Percentiles rank a stretch among this genome's conserved stretches.
Conservation (phyloP, 2,888 invertebrate genomes). For the Euphydryas editha region DNA sequence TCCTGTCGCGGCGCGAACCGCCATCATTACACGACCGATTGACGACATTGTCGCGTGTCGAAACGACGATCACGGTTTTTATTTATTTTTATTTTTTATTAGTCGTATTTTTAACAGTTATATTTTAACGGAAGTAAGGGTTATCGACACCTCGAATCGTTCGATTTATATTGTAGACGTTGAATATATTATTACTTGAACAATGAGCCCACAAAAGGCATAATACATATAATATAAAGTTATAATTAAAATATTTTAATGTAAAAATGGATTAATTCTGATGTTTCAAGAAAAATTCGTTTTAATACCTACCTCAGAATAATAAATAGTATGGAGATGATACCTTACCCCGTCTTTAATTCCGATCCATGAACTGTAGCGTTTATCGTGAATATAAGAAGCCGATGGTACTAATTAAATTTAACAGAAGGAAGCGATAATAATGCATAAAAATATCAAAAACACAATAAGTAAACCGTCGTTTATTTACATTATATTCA, state of each 20-base stretch:
- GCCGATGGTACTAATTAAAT: conserved; percentile 36
- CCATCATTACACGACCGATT: too few species aligned
- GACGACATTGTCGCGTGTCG: too few species aligned
- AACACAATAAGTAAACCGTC: conserved; percentile 40
- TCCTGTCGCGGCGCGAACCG: too few species aligned
- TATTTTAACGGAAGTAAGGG: too few species aligned
- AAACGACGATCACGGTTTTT: too few species aligned
- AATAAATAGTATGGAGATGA: conserved; percentile 28
- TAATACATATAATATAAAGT: not conserved
- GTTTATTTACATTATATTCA: conserved; percentile 54
- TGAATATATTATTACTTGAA: conserved; percentile 49
- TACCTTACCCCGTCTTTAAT: conserved; percentile 43
- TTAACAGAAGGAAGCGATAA: conserved; percentile 59
- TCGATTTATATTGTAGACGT: not conserved
- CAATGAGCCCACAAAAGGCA: conserved; percentile 70
- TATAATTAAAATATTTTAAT: conserved; percentile 2
- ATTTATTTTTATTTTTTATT: too few species aligned
- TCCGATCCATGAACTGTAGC: conserved; percentile 33
- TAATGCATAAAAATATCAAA: conserved; percentile 55
- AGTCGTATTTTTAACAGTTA: too few species aligned
- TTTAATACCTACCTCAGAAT: not conserved
- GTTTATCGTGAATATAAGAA: conserved; percentile 23
- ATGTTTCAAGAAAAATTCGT: conserved; percentile 7
- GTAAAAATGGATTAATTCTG: conserved; percentile 6
- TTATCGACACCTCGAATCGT: not conserved